Evolutionary conservation across 2,888 invertebrate species (phyloP).

Genomic region (Anthoptus insignis): DNA sequence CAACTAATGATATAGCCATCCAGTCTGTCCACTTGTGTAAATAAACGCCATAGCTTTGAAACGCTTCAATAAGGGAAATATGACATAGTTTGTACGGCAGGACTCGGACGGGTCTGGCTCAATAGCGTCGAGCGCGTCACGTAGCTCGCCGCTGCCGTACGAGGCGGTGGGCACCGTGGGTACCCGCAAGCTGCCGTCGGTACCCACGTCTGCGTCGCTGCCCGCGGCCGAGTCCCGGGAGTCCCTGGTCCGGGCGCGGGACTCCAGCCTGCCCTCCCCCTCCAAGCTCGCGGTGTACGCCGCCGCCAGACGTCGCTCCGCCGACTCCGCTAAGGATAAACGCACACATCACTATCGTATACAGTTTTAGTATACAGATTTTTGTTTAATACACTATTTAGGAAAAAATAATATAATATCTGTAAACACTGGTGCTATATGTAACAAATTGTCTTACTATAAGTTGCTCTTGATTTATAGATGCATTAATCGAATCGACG

Average conservation of each 20-base stretch:
- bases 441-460: too few relatives aligned
- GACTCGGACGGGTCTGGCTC: constrained; percentile 82
- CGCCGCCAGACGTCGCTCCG: constrained; percentile 82
- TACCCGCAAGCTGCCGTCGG: constrained; percentile 74
- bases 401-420: too few relatives aligned
- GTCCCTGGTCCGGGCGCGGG: constrained; percentile 77
- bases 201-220: constrained; percentile 81
- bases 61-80: neutral
- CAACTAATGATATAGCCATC: too few relatives aligned
- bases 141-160: constrained; percentile 79
- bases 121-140: constrained; percentile 77
- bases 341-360: constrained; percentile 89
- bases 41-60: too few relatives aligned
- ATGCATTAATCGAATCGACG: too few relatives aligned
- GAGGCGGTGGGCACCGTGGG: constrained; percentile 61
- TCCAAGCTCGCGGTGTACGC: constrained; percentile 88
- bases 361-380: too few relatives aligned
- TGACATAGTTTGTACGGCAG: constrained; percentile 50
- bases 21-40: neutral
- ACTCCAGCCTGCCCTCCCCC: constrained; percentile 87
- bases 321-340: constrained; percentile 87
- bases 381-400: too few relatives aligned
- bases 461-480: too few relatives aligned
- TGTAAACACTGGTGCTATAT: too few relatives aligned
- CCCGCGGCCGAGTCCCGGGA: constrained; percentile 84